phyloP scores from a whole-genome alignment of 2,888 invertebrate species.

The Phengaris alcon region DNA sequence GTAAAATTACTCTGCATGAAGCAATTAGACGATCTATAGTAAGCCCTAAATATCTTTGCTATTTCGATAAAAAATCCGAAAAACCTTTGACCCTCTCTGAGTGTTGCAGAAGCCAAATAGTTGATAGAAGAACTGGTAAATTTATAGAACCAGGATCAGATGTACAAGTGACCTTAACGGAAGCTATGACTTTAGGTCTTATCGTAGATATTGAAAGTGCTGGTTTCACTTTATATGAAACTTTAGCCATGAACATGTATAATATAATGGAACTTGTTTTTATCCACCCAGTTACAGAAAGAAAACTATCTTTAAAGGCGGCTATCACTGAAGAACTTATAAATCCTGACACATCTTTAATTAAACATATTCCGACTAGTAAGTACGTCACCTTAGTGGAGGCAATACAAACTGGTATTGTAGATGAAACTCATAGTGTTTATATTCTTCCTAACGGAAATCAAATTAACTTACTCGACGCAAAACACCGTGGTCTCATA shows the following conservation, averaged over 20 bases:
- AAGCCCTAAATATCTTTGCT: conserved; percentile 88
- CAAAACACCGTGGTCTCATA: conserved; percentile 86
- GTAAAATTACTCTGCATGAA: conserved; percentile 90
- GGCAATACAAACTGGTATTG: conserved; percentile 83
- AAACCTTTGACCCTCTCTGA: conserved; percentile 86
- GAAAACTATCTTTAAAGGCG: conserved; percentile 84
- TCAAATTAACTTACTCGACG: conserved; percentile 84
- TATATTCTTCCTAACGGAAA: conserved; percentile 83
- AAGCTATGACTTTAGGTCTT: conserved; percentile 87
- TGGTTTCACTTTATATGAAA: conserved; percentile 89
- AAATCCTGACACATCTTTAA: conserved; percentile 85
- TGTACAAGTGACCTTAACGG: conserved; percentile 82
- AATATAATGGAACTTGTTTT: conserved; percentile 83
- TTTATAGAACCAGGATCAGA: conserved; percentile 86
- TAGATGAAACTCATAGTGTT: conserved; percentile 82
- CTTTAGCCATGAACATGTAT: conserved; percentile 88
- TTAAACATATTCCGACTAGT: conserved; percentile 84
- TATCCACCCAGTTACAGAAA: conserved; percentile 87
- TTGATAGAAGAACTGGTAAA: conserved; percentile 88
- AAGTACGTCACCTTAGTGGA: conserved; percentile 85
- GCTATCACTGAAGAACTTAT: conserved; percentile 87
- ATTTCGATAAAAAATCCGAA: conserved; percentile 87
- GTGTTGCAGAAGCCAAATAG: conserved; percentile 88
- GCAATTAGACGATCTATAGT: conserved; percentile 89
- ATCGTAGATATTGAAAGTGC: conserved; percentile 93